Evolutionary conservation across 2,888 invertebrate genomes (phyloP).

Genomic region (Watsonalla binaria): DNA sequence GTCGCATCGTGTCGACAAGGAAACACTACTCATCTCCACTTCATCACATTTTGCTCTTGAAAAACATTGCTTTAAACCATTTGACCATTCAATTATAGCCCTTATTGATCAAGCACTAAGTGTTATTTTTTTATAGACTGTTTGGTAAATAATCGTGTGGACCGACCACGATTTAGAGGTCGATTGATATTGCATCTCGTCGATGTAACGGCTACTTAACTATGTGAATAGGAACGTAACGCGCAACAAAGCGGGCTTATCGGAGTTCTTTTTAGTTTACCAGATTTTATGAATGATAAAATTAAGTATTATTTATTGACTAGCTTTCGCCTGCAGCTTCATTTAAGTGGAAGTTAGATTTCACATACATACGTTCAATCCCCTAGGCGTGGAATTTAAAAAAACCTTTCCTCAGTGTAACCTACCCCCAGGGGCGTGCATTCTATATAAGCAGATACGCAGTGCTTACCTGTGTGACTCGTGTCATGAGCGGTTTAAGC

Average conservation of each 20-base stretch:
- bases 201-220: conserved; percentile 2
- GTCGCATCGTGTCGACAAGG: conserved; percentile 24
- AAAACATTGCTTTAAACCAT: conserved; percentile 14
- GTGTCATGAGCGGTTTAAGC: too few relatives aligned
- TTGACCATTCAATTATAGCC: neutral
- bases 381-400: too few relatives aligned
- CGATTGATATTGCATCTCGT: conserved; percentile 1
- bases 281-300: neutral
- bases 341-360: too few relatives aligned
- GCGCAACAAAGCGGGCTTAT: neutral
- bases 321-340: too few relatives aligned
- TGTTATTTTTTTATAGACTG: neutral
- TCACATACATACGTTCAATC: too few relatives aligned
- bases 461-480: too few relatives aligned
- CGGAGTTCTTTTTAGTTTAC: neutral
- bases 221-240: conserved; percentile 2
- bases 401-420: too few relatives aligned
- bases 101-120: neutral
- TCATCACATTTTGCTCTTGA: conserved; percentile 20
- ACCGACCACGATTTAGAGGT: conserved; percentile 2
- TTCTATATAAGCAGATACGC: too few relatives aligned
- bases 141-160: conserved; percentile 1
- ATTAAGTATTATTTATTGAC: too few relatives aligned
- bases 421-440: too few relatives aligned
- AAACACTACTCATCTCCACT: conserved; percentile 25